Conservation (phyloP, 2,888 invertebrate species). For the Incurvaria masculella region DNA sequence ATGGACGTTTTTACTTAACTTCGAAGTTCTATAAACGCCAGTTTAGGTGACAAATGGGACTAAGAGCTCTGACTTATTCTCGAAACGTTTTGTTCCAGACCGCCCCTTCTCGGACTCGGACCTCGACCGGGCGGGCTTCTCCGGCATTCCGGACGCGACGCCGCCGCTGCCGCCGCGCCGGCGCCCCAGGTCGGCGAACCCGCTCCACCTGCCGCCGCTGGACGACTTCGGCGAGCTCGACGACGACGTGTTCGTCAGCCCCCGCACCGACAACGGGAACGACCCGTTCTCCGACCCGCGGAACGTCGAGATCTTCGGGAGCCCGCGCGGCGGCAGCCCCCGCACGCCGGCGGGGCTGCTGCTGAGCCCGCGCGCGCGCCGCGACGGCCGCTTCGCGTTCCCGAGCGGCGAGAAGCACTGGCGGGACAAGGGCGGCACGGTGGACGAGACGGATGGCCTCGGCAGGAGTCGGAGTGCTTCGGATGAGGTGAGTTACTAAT, state of each 20-base stretch:
- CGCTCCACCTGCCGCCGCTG: slow-evolving; percentile 34
- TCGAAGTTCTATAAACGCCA: too few species aligned
- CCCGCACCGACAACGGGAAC: slow-evolving; percentile 35
- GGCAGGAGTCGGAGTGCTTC: neutral
- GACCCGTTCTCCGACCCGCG: slow-evolving; percentile 39
- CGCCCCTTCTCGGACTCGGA: slow-evolving; percentile 39
- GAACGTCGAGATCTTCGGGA: slow-evolving; percentile 34
- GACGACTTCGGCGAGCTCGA: slow-evolving; percentile 38
- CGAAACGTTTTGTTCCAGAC: slow-evolving; percentile 26
- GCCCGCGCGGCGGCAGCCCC: slow-evolving; percentile 28
- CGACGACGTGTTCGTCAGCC: slow-evolving; percentile 47
- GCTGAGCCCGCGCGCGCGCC: slow-evolving; percentile 32
- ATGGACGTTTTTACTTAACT: too few species aligned
- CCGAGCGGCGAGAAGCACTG: slow-evolving; percentile 47
- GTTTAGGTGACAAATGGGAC: too few species aligned
- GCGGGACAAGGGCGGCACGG: slow-evolving; percentile 47
- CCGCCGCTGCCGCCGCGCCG: slow-evolving; percentile 19
- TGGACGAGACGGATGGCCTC: slow-evolving; percentile 33
- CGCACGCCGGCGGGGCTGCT: slow-evolving; percentile 44
- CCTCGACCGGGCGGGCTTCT: slow-evolving; percentile 5
- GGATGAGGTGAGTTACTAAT: slow-evolving; percentile 45
- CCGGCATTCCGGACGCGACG: slow-evolving; percentile 24
- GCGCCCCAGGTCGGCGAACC: slow-evolving; percentile 29
- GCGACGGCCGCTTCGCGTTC: slow-evolving; percentile 40
- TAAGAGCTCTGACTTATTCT: too few species aligned